Evolutionary conservation across 2,797 vertebrate genomes (phyloP).

Genomic region (Gambelia wislizenii): DNA sequence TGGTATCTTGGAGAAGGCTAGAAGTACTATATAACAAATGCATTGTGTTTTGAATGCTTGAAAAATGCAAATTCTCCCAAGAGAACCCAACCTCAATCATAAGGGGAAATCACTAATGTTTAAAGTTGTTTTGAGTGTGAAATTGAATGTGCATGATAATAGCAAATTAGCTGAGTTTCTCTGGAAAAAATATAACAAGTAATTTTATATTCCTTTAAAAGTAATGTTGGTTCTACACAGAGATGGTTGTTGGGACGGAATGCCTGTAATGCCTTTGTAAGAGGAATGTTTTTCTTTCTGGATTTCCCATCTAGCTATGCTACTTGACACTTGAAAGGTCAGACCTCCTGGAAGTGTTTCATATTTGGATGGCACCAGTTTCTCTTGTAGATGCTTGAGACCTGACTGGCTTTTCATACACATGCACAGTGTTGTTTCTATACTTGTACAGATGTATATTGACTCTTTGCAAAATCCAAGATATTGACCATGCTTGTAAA

Average conservation of each 20-base stretch:
- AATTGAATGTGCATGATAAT: neutral
- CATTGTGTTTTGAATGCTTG: neutral
- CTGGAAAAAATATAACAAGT: neutral
- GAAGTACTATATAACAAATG: neutral
- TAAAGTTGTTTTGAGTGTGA: neutral
- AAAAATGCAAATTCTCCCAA: neutral
- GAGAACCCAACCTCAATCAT: neutral
- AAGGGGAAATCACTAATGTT: neutral
- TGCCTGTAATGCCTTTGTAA: neutral
- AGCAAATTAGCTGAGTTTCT: neutral
- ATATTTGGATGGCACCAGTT: neutral
- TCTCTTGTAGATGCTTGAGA: conserved; percentile 7
- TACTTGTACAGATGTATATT: neutral
- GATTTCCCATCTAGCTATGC: neutral
- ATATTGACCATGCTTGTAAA: neutral
- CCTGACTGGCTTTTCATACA: neutral
- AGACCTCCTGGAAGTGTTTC: conserved; percentile 9
- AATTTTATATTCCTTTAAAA: neutral
- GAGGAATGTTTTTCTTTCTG: neutral
- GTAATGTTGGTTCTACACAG: neutral
- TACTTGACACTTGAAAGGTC: conserved; percentile 5
- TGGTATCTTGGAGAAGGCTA: neutral
- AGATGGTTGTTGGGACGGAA: neutral
- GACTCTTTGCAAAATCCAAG: neutral
- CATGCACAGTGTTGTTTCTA: neutral